Conservation (phyloP, 2,888 invertebrate species). For the Apotomis betuletana region DNA sequence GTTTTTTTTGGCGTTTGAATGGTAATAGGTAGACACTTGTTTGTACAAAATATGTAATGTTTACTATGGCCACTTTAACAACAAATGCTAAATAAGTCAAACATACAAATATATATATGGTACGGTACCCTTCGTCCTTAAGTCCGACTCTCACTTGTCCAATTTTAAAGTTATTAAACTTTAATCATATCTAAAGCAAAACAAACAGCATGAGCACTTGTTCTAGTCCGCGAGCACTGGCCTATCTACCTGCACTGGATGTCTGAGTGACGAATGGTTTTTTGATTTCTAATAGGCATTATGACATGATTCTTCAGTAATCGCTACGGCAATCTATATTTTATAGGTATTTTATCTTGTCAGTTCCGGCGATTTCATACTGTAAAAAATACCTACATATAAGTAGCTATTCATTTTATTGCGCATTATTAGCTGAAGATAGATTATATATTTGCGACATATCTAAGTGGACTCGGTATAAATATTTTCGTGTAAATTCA, state of each 20-base stretch:
- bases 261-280: conserved; percentile 1
- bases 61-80: too few species aligned
- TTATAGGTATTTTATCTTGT: background rate
- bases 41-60: too few species aligned
- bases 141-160: background rate
- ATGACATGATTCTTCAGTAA: background rate
- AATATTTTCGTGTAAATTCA: background rate
- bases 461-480: too few species aligned
- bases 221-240: conserved; percentile 20
- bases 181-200: conserved; percentile 16
- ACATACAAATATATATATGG: too few species aligned
- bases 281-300: background rate
- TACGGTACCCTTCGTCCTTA: too few species aligned
- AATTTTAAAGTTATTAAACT: background rate
- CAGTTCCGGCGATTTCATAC: conserved; percentile 1
- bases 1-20: too few species aligned
- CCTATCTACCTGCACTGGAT: conserved; percentile 1
- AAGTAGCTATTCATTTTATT: too few species aligned
- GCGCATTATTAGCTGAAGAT: too few species aligned
- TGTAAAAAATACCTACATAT: too few species aligned
- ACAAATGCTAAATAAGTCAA: too few species aligned
- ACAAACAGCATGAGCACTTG: conserved; percentile 6
- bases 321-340: background rate
- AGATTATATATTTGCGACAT: too few species aligned
- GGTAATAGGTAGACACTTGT: too few species aligned